Base-by-base conservation (phyloP, 2,888 invertebrate species). In the Eupithecia centaureata region DNA sequence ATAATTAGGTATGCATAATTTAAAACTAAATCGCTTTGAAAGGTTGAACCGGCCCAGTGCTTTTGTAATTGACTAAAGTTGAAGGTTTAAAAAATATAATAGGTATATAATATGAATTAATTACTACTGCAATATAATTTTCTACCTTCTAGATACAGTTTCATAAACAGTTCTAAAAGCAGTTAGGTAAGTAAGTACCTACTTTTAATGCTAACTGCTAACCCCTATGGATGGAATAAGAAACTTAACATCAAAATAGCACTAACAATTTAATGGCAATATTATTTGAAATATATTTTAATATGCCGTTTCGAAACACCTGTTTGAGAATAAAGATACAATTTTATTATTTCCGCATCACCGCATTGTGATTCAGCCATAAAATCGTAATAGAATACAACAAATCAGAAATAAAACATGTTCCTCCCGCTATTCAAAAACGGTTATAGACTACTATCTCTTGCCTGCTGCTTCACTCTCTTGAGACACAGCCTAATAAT, bases 281-380 rank as follows among this genome's bases (percentile, higher is more conserved):
- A 47, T 47, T 47, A 12, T 22, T 47, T 12, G 47, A 22, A 10
- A 22, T 47, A 47, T 22, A 47, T 47, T 18, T 47, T 47, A 47
- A 47, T n/a, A 38, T 47, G 22, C 22, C 18, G 42, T 22, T 47
- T 47, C 47, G 47, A 47, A 22, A 22, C 25, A 58, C n/a, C 33
- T 33, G 27, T 52, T 25, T 27, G 52, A 15, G 52, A 52, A 52
- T 52, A 52, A 52, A 52, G 52, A 52, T 52, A 52, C 7, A 27
- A 10, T 27, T 47, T 52, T 52, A 52, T 27, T 52, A 27, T 52
- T 52, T 52, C 52, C 52, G 27, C 27, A 15, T 52, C 52, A 52
- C 27, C 52, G 22, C 47, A 15, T 52, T 52, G 52, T 52, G 52
- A 52, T 27, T 52, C 27, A 27, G 27, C 27, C 27, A 52, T 52